Base-by-base conservation (phyloP, 2,797 vertebrate genomes). In the Ambastaia sidthimunki region DNA sequence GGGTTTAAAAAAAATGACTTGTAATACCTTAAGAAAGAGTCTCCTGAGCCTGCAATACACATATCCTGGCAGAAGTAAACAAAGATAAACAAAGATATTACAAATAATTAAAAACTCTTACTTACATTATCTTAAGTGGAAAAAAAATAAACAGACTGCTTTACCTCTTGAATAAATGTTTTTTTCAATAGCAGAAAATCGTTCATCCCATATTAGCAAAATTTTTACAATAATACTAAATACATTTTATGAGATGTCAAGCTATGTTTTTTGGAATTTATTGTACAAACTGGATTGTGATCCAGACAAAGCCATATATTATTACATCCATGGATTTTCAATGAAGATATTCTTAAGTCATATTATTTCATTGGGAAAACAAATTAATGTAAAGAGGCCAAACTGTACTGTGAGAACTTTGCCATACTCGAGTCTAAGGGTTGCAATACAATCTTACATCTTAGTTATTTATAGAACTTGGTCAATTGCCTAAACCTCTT, bases 91-190 rank as follows among this genome's bases (percentile, higher is more conserved):
- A 82, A 67, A 41, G 52, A 28, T 9, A 28, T 28, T 28, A 44
- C 4, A 54, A 62, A 74, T 4, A 62, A 18, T 13, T n/a, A 23
- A 81, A 70, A 68, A 44, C n/a, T 60, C 18, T 50, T 80, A 68
- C 83, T 41, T 80, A 83, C 71, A 84, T 23, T 63, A 84, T 72
- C 19, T 76, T 71, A 71, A 84, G 7, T 19, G 23, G 63, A 78
- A 59, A 68, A 47, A 71, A 83, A 75, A 41, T 52, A 73, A 37
- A 41, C 41, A 31, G 21, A 0, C n/a, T 55, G 55, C 23, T 28
- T 60, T 16, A 60, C 57, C 57, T 31, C 60, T 59, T 13, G 25
- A 5, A 9, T 21, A 19, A 7, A 7, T 13, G 0, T 63, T 31
- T 62, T 31, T 62, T 15, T 16, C 7, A 28, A 70, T 13, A 54